phyloP scores from a whole-genome alignment of 2,888 invertebrate genomes.

The Himalopsyche tibetana region DNA sequence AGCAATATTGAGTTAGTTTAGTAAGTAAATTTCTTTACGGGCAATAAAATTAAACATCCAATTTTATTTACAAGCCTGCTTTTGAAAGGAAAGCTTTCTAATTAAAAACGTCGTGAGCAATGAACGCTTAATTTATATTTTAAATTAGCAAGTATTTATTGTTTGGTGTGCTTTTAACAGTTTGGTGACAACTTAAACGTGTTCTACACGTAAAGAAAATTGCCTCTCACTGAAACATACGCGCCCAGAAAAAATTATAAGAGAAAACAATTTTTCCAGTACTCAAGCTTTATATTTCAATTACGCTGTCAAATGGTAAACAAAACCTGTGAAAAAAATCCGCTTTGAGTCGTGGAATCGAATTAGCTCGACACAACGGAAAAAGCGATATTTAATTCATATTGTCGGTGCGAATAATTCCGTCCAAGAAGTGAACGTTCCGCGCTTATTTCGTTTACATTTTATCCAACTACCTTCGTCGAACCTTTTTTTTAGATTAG shows the following conservation, averaged over 20 bases:
- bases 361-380: slow-evolving; percentile 19
- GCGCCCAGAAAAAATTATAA: not conserved
- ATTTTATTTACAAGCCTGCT: too few species aligned
- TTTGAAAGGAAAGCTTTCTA: too few species aligned
- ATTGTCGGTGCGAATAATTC: slow-evolving; percentile 18
- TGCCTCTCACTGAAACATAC: too few species aligned
- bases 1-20: too few species aligned
- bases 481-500: not conserved
- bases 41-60: too few species aligned
- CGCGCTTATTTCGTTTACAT: not conserved
- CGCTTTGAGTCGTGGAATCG: slow-evolving; percentile 21
- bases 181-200: too few species aligned
- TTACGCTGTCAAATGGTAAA: slow-evolving; percentile 29
- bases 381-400: slow-evolving; percentile 17
- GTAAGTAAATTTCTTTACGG: too few species aligned
- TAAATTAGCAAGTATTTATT: too few species aligned
- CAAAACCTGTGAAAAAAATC: slow-evolving; percentile 24
- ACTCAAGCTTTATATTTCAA: slow-evolving; percentile 13
- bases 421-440: not conserved
- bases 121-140: too few species aligned
- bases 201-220: too few species aligned
- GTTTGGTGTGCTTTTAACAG: too few species aligned
- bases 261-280: slow-evolving; percentile 14
- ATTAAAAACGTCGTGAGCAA: too few species aligned
- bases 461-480: not conserved